Base-by-base conservation (phyloP, 2,888 invertebrate genomes). In the Apodemia hepburni region DNA sequence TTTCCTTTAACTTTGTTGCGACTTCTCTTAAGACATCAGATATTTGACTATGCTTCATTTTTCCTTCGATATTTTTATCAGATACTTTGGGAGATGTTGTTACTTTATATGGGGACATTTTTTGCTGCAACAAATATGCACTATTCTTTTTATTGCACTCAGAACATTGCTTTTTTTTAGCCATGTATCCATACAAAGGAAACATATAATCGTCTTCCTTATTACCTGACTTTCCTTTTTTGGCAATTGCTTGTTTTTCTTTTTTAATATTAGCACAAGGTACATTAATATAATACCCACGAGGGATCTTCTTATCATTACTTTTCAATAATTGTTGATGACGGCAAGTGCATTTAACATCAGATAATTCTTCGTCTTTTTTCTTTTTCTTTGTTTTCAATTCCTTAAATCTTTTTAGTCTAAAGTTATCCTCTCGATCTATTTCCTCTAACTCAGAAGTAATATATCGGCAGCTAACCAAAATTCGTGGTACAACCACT, bases 351-450 rank as follows among this genome's bases (percentile, higher is more conserved):
- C 5, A n/a, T 45, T 45, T 15, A 1, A 7, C 38, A 5, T n/a
- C 45, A 0, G 17, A 17, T 17, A 47, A 17, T 17, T n/a, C 2
- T 17, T 3, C n/a, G 6, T n/a, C 47, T 17, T 47, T 47, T 47
- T 47, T 47, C 38, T 62, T 64, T 42, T 65, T 62, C 51, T 71
- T 67, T 61, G 35, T 42, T 66, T 69, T 69, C 60, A 77, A 72
- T 54, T 76, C 68, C 64, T 79, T 78, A 60, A 81, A 77, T 54
- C 76, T 60, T 68, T 77, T 79, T 3, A 80, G 63, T 65, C 79
- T 72, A 65, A 79, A 78, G 59, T 68, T 75, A 58, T 81, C 78
- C 61, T 77, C 77, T 67, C 75, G 68, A 58, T 73, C 71, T 47
- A 71, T 70, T 61, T 76, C 75, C 65, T 77, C 75, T 35, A 79